Evolutionary conservation across 2,888 invertebrate genomes (phyloP), one percentile per base, ranked within the genome.

Genomic region (Ptilodon capucinus): DNA sequence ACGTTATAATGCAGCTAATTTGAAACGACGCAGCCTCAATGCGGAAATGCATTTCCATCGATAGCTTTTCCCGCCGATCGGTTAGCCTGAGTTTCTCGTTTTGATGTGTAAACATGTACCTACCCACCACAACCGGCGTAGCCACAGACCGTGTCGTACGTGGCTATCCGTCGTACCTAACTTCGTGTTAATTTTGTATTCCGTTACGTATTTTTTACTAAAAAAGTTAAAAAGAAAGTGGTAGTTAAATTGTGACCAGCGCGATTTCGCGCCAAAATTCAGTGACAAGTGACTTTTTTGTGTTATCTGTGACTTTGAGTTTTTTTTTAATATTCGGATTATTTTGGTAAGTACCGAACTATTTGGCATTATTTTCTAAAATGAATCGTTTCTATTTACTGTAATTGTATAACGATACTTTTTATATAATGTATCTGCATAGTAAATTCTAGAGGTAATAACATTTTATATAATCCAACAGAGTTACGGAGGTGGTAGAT

Each of bases 141-240:
- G 86, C 88, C 89, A 85, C 86, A 64, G 83, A 61, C 76, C 81
- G 78, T 52, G 55, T 46, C 76, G 81, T 74, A 87, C 89, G 90
- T 88, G 88, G 88, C 86, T 64, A 58, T 66, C 74, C 71, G 71
- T 58, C 49, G 40, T 54, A 68, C 51, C 57, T 45, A 48, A 47
- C 48, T 38, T 51, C 59, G 45, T 49, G 48, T 48, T 46, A 48
- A 49, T 49, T 58, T 53, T 48, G 17, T 46, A 47, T 58, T 51
- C 50, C 51, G 56, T 48, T 53, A 47, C 45, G 47, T 35, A 45
- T 51, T 52, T 51, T 49, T 23, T 34, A 30, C 45, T 44, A 30
- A 46, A 49, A 47, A 51, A 55, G 45, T 51, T 43, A 40, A 57
- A 58, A 64, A 67, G 63, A 64, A 64, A 68, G 74, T 73, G 71